phyloP scores from a whole-genome alignment of 2,888 invertebrate species.

The Torymus aiolomorphi region DNA sequence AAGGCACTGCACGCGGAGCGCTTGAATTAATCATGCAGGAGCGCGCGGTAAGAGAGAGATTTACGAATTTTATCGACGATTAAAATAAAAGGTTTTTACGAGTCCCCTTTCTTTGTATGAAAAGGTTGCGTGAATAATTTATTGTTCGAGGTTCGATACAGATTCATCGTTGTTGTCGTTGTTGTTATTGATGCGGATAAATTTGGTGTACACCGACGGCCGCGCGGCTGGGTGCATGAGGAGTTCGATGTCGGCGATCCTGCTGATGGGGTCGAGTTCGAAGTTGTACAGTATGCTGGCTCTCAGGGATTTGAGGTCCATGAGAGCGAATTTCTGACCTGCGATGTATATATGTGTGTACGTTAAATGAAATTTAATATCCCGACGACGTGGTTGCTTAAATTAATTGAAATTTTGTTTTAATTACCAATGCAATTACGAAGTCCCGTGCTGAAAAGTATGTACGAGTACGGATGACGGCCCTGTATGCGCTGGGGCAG shows the following conservation, averaged over 20 bases:
- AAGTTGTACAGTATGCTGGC: conserved; percentile 60
- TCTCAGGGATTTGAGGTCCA: conserved; percentile 56
- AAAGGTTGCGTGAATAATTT: neutral
- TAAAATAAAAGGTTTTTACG: no score
- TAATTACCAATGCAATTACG: conserved; percentile 82
- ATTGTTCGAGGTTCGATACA: neutral
- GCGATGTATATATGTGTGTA: neutral
- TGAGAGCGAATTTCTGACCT: conserved; percentile 44
- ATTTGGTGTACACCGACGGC: conserved; percentile 56
- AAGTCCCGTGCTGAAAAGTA: conserved; percentile 83
- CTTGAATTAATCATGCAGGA: conserved; percentile 42
- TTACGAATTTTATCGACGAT: no score
- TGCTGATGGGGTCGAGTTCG: conserved; percentile 58
- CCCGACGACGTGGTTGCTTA: neutral
- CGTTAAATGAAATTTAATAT: neutral
- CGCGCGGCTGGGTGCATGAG: conserved; percentile 56
- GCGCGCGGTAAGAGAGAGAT: neutral
- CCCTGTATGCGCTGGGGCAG: conserved; percentile 76
- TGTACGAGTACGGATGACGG: conserved; percentile 81
- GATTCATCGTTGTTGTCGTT: neutral
- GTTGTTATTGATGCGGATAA: conserved; percentile 39
- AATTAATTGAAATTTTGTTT: neutral
- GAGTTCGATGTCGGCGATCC: conserved; percentile 52
- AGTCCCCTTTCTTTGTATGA: neutral
- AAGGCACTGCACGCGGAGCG: conserved; percentile 8